Evolutionary conservation across 2,888 invertebrate species (phyloP), one percentile per base, ranked within the genome.

Genomic region (Formica aserva): DNA sequence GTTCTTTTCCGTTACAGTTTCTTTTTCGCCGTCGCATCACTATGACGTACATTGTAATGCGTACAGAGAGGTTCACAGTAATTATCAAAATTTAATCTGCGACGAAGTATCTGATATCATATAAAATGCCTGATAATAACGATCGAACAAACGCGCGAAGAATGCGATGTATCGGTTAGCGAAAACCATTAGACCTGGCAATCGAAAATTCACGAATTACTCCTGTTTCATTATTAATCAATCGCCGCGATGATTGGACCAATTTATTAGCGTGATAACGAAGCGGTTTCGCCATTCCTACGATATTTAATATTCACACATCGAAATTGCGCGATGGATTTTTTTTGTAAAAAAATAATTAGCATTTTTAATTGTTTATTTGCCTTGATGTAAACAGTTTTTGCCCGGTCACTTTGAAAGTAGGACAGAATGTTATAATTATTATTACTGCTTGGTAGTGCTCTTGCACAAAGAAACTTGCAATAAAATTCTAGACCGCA

Each of bases 211-310:
- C 60, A 38, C 78, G 18, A 57, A 72, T 78, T 74, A 60, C 26
- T 74, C 74, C 22, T 29, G 71, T 67, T 76, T 35, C 38, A 38
- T 52, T 13, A 60, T 72, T 80, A 80, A 80, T 80, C 78, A 80
- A 80, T 72, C 45, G 45, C 35, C 13, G 9, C 41, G 41, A 71
- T 78, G 78, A 78, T 78, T 78, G 74, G 78, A 45, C 74, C 60
- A 80, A 80, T 80, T 80, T 80, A 80, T 80, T 74, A 80, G 78
- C 26, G 74, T 26, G 74, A 80, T 80, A 80, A 80, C 78, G 78
- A 60, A 32, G 45, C 74, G 78, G 32, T 22, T 26, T 26, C 45
- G 13, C 60, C 45, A 62, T 62, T 80, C 60, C 72, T 72, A 26
- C 45, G 35, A 72, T 72, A 62, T 80, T 80, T 74, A 45, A 80